Evolutionary conservation across 1,140 invertebrate species (phyloP), one percentile per base, ranked within the genome.

Genomic region (Drosophila nebulosa): DNA sequence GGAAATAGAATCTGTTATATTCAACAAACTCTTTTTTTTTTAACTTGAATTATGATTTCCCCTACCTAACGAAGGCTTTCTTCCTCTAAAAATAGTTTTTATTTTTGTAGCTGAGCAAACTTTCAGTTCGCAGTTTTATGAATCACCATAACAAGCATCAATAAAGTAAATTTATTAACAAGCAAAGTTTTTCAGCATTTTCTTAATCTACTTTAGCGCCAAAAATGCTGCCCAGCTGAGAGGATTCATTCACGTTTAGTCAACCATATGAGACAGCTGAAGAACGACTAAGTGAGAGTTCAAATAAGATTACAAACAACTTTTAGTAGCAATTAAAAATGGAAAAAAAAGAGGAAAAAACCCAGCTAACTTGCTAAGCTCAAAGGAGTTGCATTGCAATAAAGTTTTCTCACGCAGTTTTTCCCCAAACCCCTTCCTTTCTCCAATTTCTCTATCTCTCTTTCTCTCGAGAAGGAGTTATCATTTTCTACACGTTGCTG

Each of bases 281-380:
- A 21, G 16, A 46, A 18, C 9, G 39, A 46, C 16, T 21, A 21
- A 46, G 39, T 46, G 39, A 46, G 16, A 46, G 39, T 46, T 46
- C 52, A 10, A 55, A 55, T 30, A 55, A 18, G 26, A 55, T 55
- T 58, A 58, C 39, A 21, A 58, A 30, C 56, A 16, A 36, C 21
- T 36, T 36, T 24, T 22, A 24, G 56, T 18, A 35, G 24, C 21
- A 58, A 24, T 36, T 36, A 36, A 39, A 22, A 36, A 56, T 7
- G 3, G 36, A 58, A 58, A 58, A 18, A 18, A 57, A 35, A 56
- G 5, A 51, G 0, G 5, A n/a, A 57, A 21, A 57, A 30, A 35
- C 21, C 9, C 16, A 35, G 18, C 18, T 21, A 35, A 58, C 12
- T 21, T 58, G 18, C n/a, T 58, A 36, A 39, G 27, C 35, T 58